Conservation (phyloP, 2,888 invertebrate species). For the Cryptosula pallasiana region DNA sequence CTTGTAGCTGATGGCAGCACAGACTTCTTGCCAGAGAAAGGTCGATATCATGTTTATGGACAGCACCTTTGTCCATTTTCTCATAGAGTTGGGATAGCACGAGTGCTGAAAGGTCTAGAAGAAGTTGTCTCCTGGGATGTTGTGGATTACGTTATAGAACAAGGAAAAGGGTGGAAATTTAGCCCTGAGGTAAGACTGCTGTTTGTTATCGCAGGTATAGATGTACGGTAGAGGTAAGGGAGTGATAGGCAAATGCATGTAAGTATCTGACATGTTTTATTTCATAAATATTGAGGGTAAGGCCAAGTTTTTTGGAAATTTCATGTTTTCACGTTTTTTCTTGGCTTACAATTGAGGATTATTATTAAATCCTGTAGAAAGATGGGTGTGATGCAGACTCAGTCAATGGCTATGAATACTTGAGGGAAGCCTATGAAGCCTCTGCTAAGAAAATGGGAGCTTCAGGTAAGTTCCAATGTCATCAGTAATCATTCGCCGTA, state of each 20-base stretch:
- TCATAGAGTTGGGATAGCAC: slow-evolving; percentile 24
- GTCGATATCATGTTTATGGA: slow-evolving; percentile 28
- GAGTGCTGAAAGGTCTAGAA: slow-evolving; percentile 28
- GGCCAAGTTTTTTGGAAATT: too few relatives aligned
- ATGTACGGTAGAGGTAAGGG: too few relatives aligned
- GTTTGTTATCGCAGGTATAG: too few relatives aligned
- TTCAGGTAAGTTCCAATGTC: background rate
- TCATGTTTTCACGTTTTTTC: too few relatives aligned
- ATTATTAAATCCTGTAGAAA: slow-evolving; percentile 17
- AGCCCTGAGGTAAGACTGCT: slow-evolving; percentile 16
- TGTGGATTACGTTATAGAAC: slow-evolving; percentile 20
- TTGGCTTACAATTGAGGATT: too few relatives aligned
- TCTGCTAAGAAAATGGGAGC: slow-evolving; percentile 20
- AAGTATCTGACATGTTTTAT: too few relatives aligned
- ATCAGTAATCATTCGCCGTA: too few relatives aligned
- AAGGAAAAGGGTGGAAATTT: slow-evolving; percentile 26
- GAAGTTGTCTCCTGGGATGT: slow-evolving; percentile 24
- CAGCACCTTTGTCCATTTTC: slow-evolving; percentile 27
- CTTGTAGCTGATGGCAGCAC: slow-evolving; percentile 27
- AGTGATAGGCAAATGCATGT: too few relatives aligned
- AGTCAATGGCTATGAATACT: slow-evolving; percentile 24
- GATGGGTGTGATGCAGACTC: slow-evolving; percentile 27
- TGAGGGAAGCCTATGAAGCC: slow-evolving; percentile 20
- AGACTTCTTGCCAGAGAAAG: slow-evolving; percentile 26
- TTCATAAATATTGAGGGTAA: too few relatives aligned